Base-by-base conservation (phyloP, 2,113 vertebrate species). In the Ctenomys sociabilis region DNA sequence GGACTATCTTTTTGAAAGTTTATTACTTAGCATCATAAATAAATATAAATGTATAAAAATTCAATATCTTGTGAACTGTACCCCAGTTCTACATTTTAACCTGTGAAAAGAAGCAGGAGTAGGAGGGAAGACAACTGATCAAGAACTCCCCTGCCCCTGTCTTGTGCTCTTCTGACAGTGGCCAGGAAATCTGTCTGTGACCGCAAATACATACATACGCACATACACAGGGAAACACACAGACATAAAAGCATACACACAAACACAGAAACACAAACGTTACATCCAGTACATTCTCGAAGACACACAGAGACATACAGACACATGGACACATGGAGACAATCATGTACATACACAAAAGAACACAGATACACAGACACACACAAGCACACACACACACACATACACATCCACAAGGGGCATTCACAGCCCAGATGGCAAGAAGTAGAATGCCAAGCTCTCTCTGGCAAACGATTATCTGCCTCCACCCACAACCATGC, bases 401-500 rank as follows among this genome's bases (percentile, higher is more conserved):
- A 89, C 9, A 54, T 0, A 78, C 6, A 72, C 4, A 49, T 61
- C 84, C 66, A 85, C 40, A 85, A 89, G 87, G 5, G 72, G 17
- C 45, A 35, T 72, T 95, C 92, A 59, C 84, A 88, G 30, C 75
- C 88, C 96, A 97, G 85, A 96, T 40, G 93, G 83, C 83, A 83
- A n/a, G n/a, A 91, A 22, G 13, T 78, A 59, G 86, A 89, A 40
- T 84, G 85, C 94, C 95, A 96, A 86, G 93, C 45, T 93, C 21
- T 91, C 85, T 90, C 94, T 92, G 95, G 88, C 94, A 92, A 90
- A 93, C 90, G 88, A n/a, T 61, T 72, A 22, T 57, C 82, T 92
- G 61, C 78, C 73, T 77, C 89, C 40, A 75, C 21, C 63, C 40
- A 64, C 49, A 28, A 30, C 26, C 80, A 77, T 35, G 35, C 26